Percentiles rank a stretch among this genome's conserved stretches.
Evolutionary conservation across 2,797 vertebrate genomes (phyloP).

Genomic region (Clarias pachynema): DNA sequence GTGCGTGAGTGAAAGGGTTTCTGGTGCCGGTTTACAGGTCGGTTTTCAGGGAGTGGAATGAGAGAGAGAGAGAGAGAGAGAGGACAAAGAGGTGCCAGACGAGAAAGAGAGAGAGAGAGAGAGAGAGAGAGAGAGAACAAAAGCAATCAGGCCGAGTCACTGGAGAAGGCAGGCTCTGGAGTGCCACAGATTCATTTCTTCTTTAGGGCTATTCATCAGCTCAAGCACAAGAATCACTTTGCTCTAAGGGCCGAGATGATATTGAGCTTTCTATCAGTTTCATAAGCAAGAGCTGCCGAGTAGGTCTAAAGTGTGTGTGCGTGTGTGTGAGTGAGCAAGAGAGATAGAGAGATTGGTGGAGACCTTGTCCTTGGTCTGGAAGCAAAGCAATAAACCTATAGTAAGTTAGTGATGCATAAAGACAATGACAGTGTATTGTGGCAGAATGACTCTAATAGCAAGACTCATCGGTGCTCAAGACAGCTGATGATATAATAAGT

Average conservation of each 20-base stretch:
- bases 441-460: conserved; percentile 17
- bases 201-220: conserved; percentile 79
- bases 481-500: neutral
- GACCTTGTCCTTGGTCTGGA: conserved; percentile 63
- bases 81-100: conserved; percentile 15
- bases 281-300: conserved; percentile 57
- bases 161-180: conserved; percentile 67
- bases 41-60: neutral
- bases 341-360: conserved; percentile 18
- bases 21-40: conserved; percentile 10
- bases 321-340: conserved; percentile 16
- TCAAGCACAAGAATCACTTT: conserved; percentile 77
- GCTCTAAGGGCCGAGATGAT: conserved; percentile 72
- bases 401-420: conserved; percentile 39
- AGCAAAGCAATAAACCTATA: conserved; percentile 44
- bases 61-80: neutral
- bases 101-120: conserved; percentile 44
- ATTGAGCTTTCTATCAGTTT: conserved; percentile 79
- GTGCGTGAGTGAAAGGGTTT: neutral
- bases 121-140: conserved; percentile 53
- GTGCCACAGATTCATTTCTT: conserved; percentile 78
- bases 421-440: conserved; percentile 25
- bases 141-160: conserved; percentile 65
- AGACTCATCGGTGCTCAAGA: conserved; percentile 4
- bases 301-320: conserved; percentile 13